Base-by-base conservation (phyloP, 2,888 invertebrate genomes). In the Ochlodes sylvanus region DNA sequence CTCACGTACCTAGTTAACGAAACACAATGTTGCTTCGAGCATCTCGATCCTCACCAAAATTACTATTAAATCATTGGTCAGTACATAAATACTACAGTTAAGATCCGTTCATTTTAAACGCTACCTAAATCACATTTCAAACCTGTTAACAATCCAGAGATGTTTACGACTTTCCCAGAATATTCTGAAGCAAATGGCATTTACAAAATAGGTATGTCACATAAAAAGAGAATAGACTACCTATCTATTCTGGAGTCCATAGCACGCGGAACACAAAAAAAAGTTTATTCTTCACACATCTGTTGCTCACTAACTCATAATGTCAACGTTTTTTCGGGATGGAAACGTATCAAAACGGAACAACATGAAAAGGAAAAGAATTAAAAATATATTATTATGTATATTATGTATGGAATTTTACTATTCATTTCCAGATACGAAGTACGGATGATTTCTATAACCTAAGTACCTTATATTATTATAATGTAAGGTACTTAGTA, bases 271-370 rank as follows among this genome's bases (percentile, higher is more conserved):
- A 17, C 19, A 50, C 19, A 19, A 50, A 50, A n/a, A 50, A 55
- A 9, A 6, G n/a, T 55, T 55, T 15, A 7, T n/a, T 15, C 17
- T 14, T 68, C 78, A 77, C 90, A 91, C 90, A 91, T 88, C 90
- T 90, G 90, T 88, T 84, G 79, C 76, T 77, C 82, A 82, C 78
- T 90, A 89, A 88, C 80, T 90, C 90, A 90, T 78, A 72, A 66
- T 69, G 72, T 70, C 66, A 55, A 55, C 52, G 54, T 54, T 19
- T n/a, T 47, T 47, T 47, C 17, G n/a, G n/a, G n/a, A n/a, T n/a
- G n/a, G n/a, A n/a, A n/a, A n/a, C 17, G 15, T 15, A 15, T 47
- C 5, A 17, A 47, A 47, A 47, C 44, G 44, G 44, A 47, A 17
- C 7, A 47, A 15, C 15, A 17, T 15, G 12, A 15, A 47, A 17